Conservation (phyloP, 2,797 vertebrate species). For the Euthynnus affinis region DNA sequence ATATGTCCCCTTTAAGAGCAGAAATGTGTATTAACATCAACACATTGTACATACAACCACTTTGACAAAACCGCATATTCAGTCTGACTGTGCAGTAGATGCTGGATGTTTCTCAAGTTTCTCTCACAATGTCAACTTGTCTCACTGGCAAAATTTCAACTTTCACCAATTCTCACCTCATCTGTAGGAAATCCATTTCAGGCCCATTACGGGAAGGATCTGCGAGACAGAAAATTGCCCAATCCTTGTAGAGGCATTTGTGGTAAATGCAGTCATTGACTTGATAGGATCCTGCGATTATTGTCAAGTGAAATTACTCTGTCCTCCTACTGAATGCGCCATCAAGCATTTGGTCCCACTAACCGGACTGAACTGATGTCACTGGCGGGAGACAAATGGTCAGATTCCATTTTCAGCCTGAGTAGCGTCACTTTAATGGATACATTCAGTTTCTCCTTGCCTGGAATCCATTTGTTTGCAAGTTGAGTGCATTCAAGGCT, state of each 20-base stretch:
- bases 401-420: slow-evolving; percentile 51
- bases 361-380: slow-evolving; percentile 36
- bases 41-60: background rate
- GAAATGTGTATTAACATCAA: background rate
- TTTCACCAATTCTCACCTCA: slow-evolving; percentile 14
- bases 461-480: slow-evolving; percentile 69
- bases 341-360: slow-evolving; percentile 28
- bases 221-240: slow-evolving; percentile 65
- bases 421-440: slow-evolving; percentile 61
- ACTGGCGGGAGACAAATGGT: slow-evolving; percentile 54
- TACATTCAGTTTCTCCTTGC: slow-evolving; percentile 58
- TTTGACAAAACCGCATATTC: background rate
- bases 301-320: slow-evolving; percentile 66
- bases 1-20: background rate
- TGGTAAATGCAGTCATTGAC: slow-evolving; percentile 63
- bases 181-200: slow-evolving; percentile 57
- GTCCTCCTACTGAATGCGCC: slow-evolving; percentile 32
- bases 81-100: background rate
- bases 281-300: slow-evolving; percentile 66
- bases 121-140: slow-evolving; percentile 18
- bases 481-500: slow-evolving; percentile 67
- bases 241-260: slow-evolving; percentile 62
- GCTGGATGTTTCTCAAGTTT: background rate
- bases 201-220: slow-evolving; percentile 48
- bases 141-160: slow-evolving; percentile 31